Evolutionary conservation across 92 coral and sea anemone genomes (phyloP), one percentile per base, ranked within the genome.

Genomic region (Phenganax subtilis): DNA sequence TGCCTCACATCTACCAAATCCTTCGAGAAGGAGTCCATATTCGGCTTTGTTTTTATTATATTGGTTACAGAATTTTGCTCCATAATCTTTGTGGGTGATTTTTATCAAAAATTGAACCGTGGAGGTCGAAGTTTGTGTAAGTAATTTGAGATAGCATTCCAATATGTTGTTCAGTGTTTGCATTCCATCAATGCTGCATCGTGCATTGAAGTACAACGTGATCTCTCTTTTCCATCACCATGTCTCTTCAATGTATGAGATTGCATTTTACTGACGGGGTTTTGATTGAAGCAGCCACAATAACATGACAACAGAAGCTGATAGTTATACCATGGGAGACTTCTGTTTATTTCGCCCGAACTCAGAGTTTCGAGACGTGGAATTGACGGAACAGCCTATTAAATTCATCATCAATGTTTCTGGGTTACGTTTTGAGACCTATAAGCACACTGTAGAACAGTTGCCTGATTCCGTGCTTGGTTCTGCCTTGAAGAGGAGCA

Each of bases 391-490:
- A 54, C 74, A 51, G 71, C 83, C 83, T 31, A 66, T 37, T 51
- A 94, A 89, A 59, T 71, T 92, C 8, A 82, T 86, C 12, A 92
- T 96, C 72, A 96, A 96, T 31, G 84, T 96, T 11, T 96, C 99
- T 29, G 99, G 99, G 1, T 88, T 85, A 52, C 91, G 97, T n/a
- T 96, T 90, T 75, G 99, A 96, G 78, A 96, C 99, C 1, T 92
- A 77, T 14, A 97, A 92, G 59, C 86, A 89, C 52, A 96, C 99
- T 28, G 88, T 96, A 10, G 90, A 89, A 10, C 81, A 89, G 31
- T 90, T 92, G 82, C 99, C 99, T 29, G 91, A 96, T 8, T 85
- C 96, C 72, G 90, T 96, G 52, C 93, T 96, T 10, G 99, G 99
- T 16, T 89, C 84, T 77, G 85, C 86, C 59, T 85, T 81, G 30